Conservation (phyloP, 2,113 vertebrate genomes). For the Rhabdomys dilectus region DNA sequence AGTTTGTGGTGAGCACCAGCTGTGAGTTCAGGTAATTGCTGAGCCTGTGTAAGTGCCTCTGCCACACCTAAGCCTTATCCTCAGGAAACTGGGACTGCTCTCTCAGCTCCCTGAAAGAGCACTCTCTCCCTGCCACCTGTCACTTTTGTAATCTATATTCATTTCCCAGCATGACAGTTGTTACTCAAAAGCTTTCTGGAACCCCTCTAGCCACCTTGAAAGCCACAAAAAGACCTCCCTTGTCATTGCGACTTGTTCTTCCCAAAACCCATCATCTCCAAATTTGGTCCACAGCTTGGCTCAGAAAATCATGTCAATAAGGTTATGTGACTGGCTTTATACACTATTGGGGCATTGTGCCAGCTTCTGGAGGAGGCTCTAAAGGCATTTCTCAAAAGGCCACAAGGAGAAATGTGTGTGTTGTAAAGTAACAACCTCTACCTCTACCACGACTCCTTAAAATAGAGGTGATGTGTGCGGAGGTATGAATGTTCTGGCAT, state of each 20-base stretch:
- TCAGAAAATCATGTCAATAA: constrained; percentile 9
- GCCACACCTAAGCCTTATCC: background rate
- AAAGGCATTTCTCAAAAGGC: constrained; percentile 7
- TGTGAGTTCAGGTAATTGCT: too few species aligned
- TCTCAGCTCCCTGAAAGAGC: background rate
- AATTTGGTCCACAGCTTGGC: background rate
- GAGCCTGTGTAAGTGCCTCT: background rate
- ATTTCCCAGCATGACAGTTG: background rate
- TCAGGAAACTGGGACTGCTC: background rate
- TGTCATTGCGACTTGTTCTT: background rate
- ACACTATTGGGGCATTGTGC: background rate
- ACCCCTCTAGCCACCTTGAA: background rate
- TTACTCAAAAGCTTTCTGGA: background rate
- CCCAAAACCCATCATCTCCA: constrained; percentile 20
- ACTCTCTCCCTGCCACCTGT: background rate
- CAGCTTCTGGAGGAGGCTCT: background rate
- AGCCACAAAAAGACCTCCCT: background rate
- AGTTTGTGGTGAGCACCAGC: background rate
- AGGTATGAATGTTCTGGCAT: background rate
- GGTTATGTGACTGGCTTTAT: background rate
- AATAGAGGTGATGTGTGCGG: background rate
- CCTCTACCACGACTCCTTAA: background rate
- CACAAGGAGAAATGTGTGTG: background rate
- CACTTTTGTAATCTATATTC: background rate
- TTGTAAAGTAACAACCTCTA: background rate